phyloP scores from a whole-genome alignment of 2,113 vertebrate species.

The Morone chrysops region DNA sequence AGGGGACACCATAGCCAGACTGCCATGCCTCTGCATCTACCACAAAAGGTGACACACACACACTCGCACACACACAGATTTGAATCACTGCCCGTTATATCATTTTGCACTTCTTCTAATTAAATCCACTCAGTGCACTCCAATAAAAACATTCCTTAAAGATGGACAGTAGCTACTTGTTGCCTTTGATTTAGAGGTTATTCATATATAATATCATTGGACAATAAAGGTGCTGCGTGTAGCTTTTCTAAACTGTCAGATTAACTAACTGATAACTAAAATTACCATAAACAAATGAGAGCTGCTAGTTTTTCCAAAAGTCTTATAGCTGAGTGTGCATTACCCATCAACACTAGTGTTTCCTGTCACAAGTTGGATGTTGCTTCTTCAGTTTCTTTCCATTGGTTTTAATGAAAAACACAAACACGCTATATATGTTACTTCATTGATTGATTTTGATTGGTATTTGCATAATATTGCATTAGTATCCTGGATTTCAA shows the following conservation, averaged over 20 bases:
- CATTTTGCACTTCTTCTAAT: conserved; percentile 62
- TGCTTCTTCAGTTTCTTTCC: not conserved
- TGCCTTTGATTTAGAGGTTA: conserved; percentile 33
- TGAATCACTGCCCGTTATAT: conserved; percentile 50
- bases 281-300: conserved; percentile 8
- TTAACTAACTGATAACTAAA: conserved; percentile 10
- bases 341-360: not conserved
- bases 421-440: not conserved
- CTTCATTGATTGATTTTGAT: no score
- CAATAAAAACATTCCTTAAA: conserved; percentile 36
- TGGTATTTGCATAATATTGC: no score
- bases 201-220: conserved; percentile 6
- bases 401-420: not conserved
- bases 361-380: not conserved
- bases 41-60: conserved; percentile 92
- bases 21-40: conserved; percentile 99
- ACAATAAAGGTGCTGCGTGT: conserved; percentile 13
- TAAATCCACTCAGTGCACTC: conserved; percentile 44
- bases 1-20: conserved; percentile 98
- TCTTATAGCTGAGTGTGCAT: not conserved
- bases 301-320: not conserved
- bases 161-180: conserved; percentile 2
- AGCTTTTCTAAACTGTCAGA: conserved; percentile 44
- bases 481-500: no score
- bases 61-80: conserved; percentile 28